Evolutionary conservation across 2,113 vertebrate genomes (phyloP).

Genomic region (Mesembrinibis cayennensis): DNA sequence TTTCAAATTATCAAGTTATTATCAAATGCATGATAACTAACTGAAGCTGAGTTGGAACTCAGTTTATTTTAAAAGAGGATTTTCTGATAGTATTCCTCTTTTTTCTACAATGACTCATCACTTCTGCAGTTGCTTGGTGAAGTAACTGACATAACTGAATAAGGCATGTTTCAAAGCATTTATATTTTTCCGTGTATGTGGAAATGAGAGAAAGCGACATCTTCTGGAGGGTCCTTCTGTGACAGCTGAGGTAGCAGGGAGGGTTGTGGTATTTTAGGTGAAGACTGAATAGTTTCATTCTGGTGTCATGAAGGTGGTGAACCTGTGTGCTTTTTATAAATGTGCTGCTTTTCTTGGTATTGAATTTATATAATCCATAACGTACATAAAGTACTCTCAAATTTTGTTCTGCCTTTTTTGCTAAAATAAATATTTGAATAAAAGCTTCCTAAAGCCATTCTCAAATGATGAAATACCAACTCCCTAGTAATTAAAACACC

Average conservation of each 20-base stretch:
- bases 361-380: neutral
- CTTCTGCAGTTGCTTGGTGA: neutral
- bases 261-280: neutral
- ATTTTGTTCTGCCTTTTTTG: neutral
- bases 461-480: neutral
- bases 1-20: neutral
- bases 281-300: neutral
- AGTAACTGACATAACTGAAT: neutral
- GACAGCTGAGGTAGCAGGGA: neutral
- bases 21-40: neutral
- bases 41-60: neutral
- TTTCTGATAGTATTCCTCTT: neutral
- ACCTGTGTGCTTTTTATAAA: neutral
- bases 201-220: neutral
- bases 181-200: neutral
- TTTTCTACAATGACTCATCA: neutral
- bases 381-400: neutral
- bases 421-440: neutral
- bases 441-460: neutral
- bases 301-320: neutral
- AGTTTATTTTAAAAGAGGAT: neutral
- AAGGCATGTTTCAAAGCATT: neutral
- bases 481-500: neutral
- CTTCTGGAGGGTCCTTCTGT: neutral
- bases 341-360: neutral